These are phyloP conservation scores for Paramisgurnus dabryanus DNA, from an alignment of 2,113 vertebrate species.

Conservation along the genomic window DNA sequence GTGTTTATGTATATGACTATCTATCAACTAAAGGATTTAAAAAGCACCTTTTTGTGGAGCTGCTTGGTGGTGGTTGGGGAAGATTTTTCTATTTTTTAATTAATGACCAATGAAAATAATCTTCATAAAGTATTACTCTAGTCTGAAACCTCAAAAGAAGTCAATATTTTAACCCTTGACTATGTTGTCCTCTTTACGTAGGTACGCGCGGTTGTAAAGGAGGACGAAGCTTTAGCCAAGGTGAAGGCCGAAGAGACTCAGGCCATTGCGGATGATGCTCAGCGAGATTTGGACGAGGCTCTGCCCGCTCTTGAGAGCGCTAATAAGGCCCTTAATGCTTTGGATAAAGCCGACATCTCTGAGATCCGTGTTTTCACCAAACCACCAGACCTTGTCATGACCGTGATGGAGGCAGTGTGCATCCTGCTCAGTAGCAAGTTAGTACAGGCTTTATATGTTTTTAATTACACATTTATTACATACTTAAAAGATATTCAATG, in stretches of 20 bases:
- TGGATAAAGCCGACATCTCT: constrained; percentile 86
- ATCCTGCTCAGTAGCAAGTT: constrained; percentile 82
- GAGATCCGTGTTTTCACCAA: constrained; percentile 87
- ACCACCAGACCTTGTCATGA: constrained; percentile 83
- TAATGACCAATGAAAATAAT: too few relatives aligned
- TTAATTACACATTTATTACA: not conserved
- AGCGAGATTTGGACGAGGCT: constrained; percentile 82
- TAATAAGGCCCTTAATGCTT: constrained; percentile 80
- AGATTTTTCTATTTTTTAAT: too few relatives aligned
- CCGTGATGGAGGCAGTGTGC: constrained; percentile 83
- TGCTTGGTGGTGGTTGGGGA: too few relatives aligned
- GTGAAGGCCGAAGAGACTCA: constrained; percentile 84
- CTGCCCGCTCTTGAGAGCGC: constrained; percentile 79
- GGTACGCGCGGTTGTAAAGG: constrained; percentile 78
- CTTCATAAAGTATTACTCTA: too few relatives aligned
- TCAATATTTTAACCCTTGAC: not conserved
- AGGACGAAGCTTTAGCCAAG: constrained; percentile 80
- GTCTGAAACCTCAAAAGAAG: too few relatives aligned
- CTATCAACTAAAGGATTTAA: too few relatives aligned
- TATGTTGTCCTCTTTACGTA: constrained; percentile 48
- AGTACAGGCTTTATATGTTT: constrained; percentile 54
- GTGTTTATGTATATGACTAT: too few relatives aligned
- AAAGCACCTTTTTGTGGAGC: too few relatives aligned
- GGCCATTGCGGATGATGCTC: constrained; percentile 82
- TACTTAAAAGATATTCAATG: not conserved